These are phyloP conservation scores for Bothrops alternatus DNA, from an alignment of 2,797 vertebrate genomes.

Conservation along the genomic window DNA sequence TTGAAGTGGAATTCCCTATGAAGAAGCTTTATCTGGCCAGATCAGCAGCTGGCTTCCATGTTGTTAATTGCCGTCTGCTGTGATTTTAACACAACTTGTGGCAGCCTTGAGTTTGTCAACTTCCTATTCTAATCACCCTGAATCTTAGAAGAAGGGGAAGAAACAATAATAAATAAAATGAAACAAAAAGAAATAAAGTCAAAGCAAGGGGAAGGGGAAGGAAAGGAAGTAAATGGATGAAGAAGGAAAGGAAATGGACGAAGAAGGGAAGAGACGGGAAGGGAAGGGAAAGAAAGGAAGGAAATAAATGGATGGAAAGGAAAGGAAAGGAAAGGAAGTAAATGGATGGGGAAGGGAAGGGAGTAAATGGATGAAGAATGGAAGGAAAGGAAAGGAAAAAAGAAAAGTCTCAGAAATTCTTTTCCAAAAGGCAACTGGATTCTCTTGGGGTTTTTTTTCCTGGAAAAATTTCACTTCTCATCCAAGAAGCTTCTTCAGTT, in stretches of 20 bases:
- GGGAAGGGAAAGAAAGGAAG: no score
- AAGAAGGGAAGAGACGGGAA: no score
- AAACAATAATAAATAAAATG: neutral
- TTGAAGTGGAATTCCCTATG: slow-evolving; percentile 80
- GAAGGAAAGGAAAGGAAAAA: neutral
- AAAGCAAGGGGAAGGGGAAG: no score
- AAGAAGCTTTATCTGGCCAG: slow-evolving; percentile 81
- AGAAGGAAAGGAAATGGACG: no score
- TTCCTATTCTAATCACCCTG: slow-evolving; percentile 82
- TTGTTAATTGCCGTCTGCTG: slow-evolving; percentile 83
- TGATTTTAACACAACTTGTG: slow-evolving; percentile 84
- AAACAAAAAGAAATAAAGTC: neutral
- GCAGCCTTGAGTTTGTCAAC: slow-evolving; percentile 80
- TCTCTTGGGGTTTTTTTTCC: no score
- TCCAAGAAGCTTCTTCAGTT: neutral
- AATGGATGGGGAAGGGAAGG: no score
- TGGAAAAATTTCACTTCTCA: neutral
- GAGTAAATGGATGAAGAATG: no score
- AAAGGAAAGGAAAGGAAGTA: no score
- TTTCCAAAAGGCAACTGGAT: neutral
- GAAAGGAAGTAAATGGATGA: no score
- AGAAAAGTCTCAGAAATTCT: no score
- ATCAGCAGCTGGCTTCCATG: slow-evolving; percentile 82
- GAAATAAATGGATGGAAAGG: no score
- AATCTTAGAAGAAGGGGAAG: slow-evolving; percentile 74